These are phyloP conservation scores for Cynoglossus semilaevis DNA, from an alignment of 2,113 vertebrate species.

Conservation along the genomic window DNA sequence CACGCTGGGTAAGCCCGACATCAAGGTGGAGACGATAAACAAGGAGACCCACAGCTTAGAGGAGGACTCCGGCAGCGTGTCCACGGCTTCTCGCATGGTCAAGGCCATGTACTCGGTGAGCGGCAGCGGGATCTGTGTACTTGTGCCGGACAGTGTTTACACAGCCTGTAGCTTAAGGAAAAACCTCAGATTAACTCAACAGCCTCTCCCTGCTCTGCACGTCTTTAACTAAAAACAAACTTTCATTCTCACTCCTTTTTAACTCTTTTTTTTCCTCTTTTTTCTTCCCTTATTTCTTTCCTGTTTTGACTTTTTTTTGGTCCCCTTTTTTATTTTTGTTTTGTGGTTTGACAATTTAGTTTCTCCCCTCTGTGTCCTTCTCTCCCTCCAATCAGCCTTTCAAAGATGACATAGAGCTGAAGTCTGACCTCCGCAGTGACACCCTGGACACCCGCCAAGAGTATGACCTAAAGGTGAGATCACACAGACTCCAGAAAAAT, in stretches of 20 bases:
- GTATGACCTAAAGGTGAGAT: slow-evolving; percentile 91
- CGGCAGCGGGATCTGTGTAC: slow-evolving; percentile 32
- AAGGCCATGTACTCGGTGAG: slow-evolving; percentile 98
- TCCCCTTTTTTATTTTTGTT: slow-evolving; percentile 52
- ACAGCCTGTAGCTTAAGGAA: slow-evolving; percentile 51
- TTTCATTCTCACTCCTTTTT: slow-evolving; percentile 51
- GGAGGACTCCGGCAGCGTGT: slow-evolving; percentile 89
- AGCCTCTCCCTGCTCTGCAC: slow-evolving; percentile 34
- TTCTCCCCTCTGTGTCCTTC: slow-evolving; percentile 80
- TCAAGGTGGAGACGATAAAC: slow-evolving; percentile 98
- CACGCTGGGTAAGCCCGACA: slow-evolving; percentile 92
- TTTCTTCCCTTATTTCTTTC: slow-evolving; percentile 45
- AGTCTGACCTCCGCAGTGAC: slow-evolving; percentile 93
- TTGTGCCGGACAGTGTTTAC: slow-evolving; percentile 47
- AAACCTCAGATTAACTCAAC: slow-evolving; percentile 44
- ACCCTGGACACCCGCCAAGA: slow-evolving; percentile 95
- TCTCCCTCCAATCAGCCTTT: slow-evolving; percentile 87
- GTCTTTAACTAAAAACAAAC: slow-evolving; percentile 38
- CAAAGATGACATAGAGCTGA: slow-evolving; percentile 95
- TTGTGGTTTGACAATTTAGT: slow-evolving; percentile 80
- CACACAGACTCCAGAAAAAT: slow-evolving; percentile 5
- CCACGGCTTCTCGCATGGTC: slow-evolving; percentile 93
- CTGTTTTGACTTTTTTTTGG: slow-evolving; percentile 39
- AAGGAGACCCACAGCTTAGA: slow-evolving; percentile 92
- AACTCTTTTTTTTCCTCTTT: slow-evolving; percentile 61